Evolutionary conservation across 2,113 vertebrate genomes (phyloP).

Genomic region (Calidris pugnax): DNA sequence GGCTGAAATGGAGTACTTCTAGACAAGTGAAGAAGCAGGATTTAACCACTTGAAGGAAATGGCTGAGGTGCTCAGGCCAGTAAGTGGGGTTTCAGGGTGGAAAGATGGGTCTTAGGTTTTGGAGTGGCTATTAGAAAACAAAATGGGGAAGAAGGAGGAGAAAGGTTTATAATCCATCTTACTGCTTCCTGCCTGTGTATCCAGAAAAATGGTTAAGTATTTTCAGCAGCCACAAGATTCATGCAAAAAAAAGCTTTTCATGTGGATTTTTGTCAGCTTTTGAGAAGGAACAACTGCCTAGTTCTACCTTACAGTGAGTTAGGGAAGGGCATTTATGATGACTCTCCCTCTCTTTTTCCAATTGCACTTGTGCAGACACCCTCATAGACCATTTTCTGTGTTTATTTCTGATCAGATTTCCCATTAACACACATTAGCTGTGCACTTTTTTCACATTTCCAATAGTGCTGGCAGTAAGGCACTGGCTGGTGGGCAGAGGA

Average conservation of each 20-base stretch:
- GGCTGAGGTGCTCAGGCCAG: neutral
- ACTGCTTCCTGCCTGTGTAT: neutral
- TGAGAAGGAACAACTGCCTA: neutral
- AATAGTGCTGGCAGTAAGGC: neutral
- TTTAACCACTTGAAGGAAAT: neutral
- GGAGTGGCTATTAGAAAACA: neutral
- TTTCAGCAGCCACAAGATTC: neutral
- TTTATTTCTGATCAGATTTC: neutral
- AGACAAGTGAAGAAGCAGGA: neutral
- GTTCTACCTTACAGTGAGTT: neutral
- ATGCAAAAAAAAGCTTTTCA: neutral
- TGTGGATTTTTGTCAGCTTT: neutral
- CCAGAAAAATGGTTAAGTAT: neutral
- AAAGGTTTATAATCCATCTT: neutral
- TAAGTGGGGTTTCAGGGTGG: neutral
- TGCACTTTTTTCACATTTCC: neutral
- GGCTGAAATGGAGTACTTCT: neutral
- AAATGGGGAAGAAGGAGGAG: neutral
- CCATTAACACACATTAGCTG: neutral
- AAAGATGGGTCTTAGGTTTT: neutral
- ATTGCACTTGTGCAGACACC: neutral
- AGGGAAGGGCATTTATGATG: rapidly evolving
- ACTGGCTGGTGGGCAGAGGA: neutral
- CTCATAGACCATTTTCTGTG: neutral
- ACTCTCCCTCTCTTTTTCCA: neutral